Evolutionary conservation across 2,888 invertebrate genomes (phyloP).

Genomic region (Brachyptera risi): DNA sequence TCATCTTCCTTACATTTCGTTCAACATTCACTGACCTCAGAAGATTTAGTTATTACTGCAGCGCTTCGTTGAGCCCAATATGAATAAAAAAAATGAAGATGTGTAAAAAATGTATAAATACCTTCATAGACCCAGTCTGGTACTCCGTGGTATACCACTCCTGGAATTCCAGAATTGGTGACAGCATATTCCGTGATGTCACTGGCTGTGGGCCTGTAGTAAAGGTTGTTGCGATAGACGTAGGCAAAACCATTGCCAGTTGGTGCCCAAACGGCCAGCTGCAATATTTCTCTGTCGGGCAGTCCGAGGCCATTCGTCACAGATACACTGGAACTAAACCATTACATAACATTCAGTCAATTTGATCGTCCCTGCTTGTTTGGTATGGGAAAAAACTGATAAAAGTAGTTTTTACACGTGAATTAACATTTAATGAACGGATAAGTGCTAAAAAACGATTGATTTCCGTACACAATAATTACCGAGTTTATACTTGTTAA

Average conservation of each 20-base stretch:
- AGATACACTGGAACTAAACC: slow-evolving; percentile 13
- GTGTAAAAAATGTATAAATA: slow-evolving; percentile 44
- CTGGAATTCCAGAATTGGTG: slow-evolving; percentile 58
- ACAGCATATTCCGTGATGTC: slow-evolving; percentile 46
- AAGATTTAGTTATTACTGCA: too few species aligned
- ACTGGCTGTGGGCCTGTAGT: slow-evolving; percentile 56
- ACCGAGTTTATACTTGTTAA: too few species aligned
- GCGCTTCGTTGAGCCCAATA: background rate
- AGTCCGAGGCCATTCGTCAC: slow-evolving; percentile 17
- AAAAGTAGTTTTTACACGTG: too few species aligned
- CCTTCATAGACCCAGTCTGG: slow-evolving; percentile 97
- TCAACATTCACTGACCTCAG: too few species aligned
- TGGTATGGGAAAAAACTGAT: too few species aligned
- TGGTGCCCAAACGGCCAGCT: slow-evolving; percentile 76
- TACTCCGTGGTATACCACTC: slow-evolving; percentile 74
- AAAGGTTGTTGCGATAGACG: slow-evolving; percentile 72
- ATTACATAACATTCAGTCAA: too few species aligned
- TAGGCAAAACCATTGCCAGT: slow-evolving; percentile 66
- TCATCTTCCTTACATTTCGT: too few species aligned
- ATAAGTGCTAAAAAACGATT: too few species aligned
- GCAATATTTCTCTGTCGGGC: slow-evolving; percentile 44
- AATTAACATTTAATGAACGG: too few species aligned
- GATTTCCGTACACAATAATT: too few species aligned
- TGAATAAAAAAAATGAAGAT: too few species aligned
- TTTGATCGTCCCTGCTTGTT: too few species aligned